Base-by-base conservation (phyloP, 1,140 invertebrate species). In the Drosophila ercepeae region DNA sequence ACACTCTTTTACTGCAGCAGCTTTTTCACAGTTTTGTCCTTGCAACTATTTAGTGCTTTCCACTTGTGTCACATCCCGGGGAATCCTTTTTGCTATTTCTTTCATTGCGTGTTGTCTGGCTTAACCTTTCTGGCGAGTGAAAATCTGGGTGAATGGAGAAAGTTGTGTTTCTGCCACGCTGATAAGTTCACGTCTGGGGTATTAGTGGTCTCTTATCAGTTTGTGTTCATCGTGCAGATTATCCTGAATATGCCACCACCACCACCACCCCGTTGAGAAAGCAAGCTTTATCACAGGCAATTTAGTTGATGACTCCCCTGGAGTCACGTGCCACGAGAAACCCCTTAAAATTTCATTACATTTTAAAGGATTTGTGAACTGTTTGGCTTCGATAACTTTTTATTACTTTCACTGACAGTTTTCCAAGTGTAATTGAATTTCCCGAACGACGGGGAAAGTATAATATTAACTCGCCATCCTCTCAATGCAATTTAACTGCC, bases 1-100 rank as follows among this genome's bases (percentile, higher is more conserved):
- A 45, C 81, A 88, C 82, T 88, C 71, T 58, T 52, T 45, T 69
- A 67, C 45, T 69, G 68, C 74, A 73, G 76, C 76, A 32, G 9
- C 2, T 59, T 39, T 75, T 65, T 44, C 51, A 32, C 11, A 29
- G 23, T 21, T 16, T 70, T 71, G 70, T 71, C 53, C 64, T 27
- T 55, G 49, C 39, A 27, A 57, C 45, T 53, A 72, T 72, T 72
- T 72, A 61, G 49, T 52, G 23, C 39, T 32, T 9, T 58, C 53
- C 42, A 32, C 29, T 32, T 21, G 14, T 16, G 39, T 18, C 11
- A 50, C 75, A 76, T 73, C 68, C 57, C 34, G 39, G 6, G 1
- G 16, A 18, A 42, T 42, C 19, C 39, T 63, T 53, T 27, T 42
- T 42, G 57, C 75, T 46, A 60, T 64, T 74, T 83, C 70, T 67